These are phyloP conservation scores for Allolobophora icterica DNA, from an alignment of 2,888 invertebrate species.

Conservation along the genomic window DNA sequence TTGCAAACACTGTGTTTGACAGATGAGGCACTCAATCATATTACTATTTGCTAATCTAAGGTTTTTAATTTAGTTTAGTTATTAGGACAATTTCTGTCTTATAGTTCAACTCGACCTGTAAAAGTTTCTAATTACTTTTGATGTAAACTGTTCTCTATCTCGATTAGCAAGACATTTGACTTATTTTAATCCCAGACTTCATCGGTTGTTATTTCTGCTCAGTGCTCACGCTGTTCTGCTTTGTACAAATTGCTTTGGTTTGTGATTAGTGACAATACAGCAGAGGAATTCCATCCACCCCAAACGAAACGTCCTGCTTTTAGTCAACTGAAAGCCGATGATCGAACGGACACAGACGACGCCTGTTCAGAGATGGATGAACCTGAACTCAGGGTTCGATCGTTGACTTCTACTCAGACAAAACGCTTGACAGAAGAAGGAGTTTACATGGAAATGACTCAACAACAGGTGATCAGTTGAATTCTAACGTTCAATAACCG, in stretches of 20 bases:
- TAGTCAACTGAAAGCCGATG: neutral
- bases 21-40: neutral
- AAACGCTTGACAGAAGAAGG: neutral
- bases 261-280: neutral
- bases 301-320: neutral
- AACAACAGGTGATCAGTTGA: neutral
- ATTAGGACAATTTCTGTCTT: too few relatives aligned
- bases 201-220: neutral
- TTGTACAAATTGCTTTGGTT: neutral
- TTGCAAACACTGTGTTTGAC: neutral
- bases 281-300: neutral
- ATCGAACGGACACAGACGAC: neutral
- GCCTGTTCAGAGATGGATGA: neutral
- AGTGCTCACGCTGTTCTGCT: neutral
- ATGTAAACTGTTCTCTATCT: neutral
- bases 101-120: neutral
- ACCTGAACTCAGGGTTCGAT: neutral
- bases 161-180: neutral
- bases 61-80: neutral
- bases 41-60: neutral
- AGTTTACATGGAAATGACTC: constrained; percentile 20
- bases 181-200: neutral
- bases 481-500: neutral
- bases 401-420: neutral
- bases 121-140: neutral